A percentile compares a stretch with the other conserved stretches of the same genome.
Conservation (phyloP, 64 coral and sea anemone genomes). For the Stylophora pistillata region DNA sequence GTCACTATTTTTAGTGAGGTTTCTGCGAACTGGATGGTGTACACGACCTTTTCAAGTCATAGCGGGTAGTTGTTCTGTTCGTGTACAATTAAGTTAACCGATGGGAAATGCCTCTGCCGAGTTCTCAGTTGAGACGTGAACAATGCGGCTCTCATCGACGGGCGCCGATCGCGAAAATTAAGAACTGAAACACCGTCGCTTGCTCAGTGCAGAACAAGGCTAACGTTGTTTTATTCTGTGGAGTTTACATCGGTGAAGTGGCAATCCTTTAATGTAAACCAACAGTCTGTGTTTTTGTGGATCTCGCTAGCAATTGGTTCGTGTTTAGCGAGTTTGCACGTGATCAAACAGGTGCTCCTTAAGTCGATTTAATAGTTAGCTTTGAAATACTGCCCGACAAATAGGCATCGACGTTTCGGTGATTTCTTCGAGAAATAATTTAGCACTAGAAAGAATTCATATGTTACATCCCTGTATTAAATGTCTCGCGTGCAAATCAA, state of each 20-base stretch:
- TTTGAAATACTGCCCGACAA: neutral
- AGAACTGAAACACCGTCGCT: neutral
- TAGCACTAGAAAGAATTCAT: neutral
- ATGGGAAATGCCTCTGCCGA: neutral
- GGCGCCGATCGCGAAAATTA: neutral
- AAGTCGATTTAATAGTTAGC: slow-evolving; percentile 1
- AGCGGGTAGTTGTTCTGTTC: neutral
- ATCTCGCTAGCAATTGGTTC: slow-evolving; percentile 2
- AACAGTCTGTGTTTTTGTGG: neutral
- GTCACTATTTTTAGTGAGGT: neutral
- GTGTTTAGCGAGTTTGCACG: neutral
- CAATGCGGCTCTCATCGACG: too few relatives aligned
- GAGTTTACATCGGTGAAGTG: slow-evolving; percentile 14
- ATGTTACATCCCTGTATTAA: neutral
- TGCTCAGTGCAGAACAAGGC: too few relatives aligned
- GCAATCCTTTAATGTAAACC: neutral
- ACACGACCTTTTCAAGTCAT: neutral
- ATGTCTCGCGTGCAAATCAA: neutral
- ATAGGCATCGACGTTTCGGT: neutral
- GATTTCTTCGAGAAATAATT: neutral
- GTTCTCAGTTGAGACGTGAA: too few relatives aligned
- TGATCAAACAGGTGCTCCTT: slow-evolving; percentile 10
- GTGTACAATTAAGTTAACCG: neutral
- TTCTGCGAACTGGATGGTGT: neutral
- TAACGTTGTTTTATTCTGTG: slow-evolving; percentile 30